These are phyloP conservation scores for Eueides isabella DNA, from an alignment of 1,140 invertebrate genomes.

Conservation along the genomic window DNA sequence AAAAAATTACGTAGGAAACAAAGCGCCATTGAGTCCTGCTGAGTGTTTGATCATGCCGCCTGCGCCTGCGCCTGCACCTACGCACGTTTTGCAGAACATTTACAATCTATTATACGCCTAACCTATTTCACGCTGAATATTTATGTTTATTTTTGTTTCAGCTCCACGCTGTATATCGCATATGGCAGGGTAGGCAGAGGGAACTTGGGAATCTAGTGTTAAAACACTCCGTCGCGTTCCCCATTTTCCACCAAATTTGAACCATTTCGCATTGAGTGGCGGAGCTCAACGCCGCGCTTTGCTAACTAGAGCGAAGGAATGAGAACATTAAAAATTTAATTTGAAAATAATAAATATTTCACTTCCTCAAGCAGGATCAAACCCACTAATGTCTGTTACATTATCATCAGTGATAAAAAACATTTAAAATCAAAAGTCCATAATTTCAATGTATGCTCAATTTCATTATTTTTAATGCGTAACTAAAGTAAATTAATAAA, in stretches of 20 bases:
- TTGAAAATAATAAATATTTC: too few species aligned
- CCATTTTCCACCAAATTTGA: too few species aligned
- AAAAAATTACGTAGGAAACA: conserved; percentile 42
- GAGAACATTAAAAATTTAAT: too few species aligned
- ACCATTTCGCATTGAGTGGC: too few species aligned
- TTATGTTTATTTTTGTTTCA: background rate
- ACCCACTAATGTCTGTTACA: too few species aligned
- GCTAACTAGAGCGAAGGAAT: too few species aligned
- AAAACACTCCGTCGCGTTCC: too few species aligned
- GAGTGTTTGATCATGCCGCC: conserved; percentile 51
- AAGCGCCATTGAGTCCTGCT: conserved; percentile 45
- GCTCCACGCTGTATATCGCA: too few species aligned
- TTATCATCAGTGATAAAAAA: background rate
- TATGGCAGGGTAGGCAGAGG: too few species aligned
- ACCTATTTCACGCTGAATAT: conserved; percentile 24
- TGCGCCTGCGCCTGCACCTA: conserved; percentile 43
- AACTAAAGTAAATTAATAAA: background rate
- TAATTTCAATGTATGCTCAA: background rate
- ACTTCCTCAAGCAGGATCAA: too few species aligned
- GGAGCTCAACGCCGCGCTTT: too few species aligned
- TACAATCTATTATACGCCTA: conserved; percentile 35
- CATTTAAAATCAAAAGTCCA: background rate
- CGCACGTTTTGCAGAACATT: conserved; percentile 50
- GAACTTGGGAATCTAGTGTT: too few species aligned
- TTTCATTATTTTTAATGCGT: background rate